Percentiles rank a stretch among this genome's conserved stretches.
Evolutionary conservation across 2,797 vertebrate genomes (phyloP).

Genomic region (Meda fulgida): DNA sequence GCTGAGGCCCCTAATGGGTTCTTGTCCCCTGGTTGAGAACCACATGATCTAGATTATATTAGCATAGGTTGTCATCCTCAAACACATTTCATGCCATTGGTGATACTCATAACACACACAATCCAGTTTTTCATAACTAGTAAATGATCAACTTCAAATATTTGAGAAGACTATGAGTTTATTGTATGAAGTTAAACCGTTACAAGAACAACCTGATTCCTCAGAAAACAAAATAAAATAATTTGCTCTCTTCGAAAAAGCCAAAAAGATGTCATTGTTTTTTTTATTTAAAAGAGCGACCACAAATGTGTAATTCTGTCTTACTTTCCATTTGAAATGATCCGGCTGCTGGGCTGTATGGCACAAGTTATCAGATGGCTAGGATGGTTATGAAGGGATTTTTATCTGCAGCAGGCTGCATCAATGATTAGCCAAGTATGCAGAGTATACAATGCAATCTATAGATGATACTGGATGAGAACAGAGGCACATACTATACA

Average conservation of each 20-base stretch:
- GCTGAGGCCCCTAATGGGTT: background rate
- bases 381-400: background rate
- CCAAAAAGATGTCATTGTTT: background rate
- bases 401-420: background rate
- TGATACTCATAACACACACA: too few relatives aligned
- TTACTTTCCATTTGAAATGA: background rate
- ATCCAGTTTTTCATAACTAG: background rate
- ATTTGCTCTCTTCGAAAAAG: constrained; percentile 62
- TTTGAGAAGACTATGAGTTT: constrained; percentile 76
- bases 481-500: constrained; percentile 8
- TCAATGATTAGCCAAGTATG: background rate
- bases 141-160: constrained; percentile 9
- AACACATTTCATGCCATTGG: background rate
- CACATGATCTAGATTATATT: background rate
- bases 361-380: constrained; percentile 41
- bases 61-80: background rate
- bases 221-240: constrained; percentile 79
- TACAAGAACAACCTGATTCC: constrained; percentile 68
- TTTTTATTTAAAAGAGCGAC: constrained; percentile 7
- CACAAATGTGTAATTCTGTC: constrained; percentile 19
- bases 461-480: background rate
- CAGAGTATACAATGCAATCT: constrained; percentile 8
- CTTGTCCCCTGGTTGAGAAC: background rate
- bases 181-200: constrained; percentile 85
- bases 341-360: constrained; percentile 41